A percentile compares a stretch with the other conserved stretches of the same genome.
Conservation (phyloP, 2,888 invertebrate genomes). For the Pterobdella sp. region DNA sequence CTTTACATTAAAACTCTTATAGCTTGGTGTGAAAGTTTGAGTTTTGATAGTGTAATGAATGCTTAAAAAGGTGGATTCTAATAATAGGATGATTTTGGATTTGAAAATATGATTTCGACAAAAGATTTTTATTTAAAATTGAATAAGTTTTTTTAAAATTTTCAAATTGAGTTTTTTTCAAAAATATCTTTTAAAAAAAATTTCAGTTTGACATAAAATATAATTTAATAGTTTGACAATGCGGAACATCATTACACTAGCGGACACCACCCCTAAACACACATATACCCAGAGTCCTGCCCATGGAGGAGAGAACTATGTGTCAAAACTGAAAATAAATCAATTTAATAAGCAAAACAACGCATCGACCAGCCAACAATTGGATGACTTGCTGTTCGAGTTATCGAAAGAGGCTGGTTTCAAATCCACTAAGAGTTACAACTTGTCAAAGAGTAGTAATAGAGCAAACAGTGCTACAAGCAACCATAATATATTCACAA, state of each 20-base stretch:
- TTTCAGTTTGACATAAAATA: too few relatives aligned
- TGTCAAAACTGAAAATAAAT: neutral
- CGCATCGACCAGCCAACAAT: slow-evolving; percentile 13
- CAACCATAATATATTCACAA: neutral
- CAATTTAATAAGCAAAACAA: neutral
- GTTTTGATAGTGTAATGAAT: neutral
- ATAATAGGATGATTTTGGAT: neutral
- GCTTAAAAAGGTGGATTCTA: neutral
- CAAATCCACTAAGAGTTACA: neutral
- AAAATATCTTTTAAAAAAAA: too few relatives aligned
- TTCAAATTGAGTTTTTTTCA: too few relatives aligned
- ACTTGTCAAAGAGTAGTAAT: neutral
- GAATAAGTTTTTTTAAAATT: too few relatives aligned
- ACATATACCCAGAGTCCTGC: neutral
- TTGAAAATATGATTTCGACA: neutral
- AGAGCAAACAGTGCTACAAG: neutral
- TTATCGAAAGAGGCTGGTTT: slow-evolving; percentile 24
- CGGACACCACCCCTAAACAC: neutral
- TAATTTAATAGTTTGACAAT: too few relatives aligned
- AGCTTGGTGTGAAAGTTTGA: too few relatives aligned
- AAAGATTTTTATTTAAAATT: too few relatives aligned
- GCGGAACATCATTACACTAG: neutral
- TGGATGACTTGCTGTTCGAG: slow-evolving; percentile 17
- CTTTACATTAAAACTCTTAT: too few relatives aligned
- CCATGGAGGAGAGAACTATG: neutral